Conservation (phyloP, 2,888 invertebrate genomes). For the Pilophorus perplexus region DNA sequence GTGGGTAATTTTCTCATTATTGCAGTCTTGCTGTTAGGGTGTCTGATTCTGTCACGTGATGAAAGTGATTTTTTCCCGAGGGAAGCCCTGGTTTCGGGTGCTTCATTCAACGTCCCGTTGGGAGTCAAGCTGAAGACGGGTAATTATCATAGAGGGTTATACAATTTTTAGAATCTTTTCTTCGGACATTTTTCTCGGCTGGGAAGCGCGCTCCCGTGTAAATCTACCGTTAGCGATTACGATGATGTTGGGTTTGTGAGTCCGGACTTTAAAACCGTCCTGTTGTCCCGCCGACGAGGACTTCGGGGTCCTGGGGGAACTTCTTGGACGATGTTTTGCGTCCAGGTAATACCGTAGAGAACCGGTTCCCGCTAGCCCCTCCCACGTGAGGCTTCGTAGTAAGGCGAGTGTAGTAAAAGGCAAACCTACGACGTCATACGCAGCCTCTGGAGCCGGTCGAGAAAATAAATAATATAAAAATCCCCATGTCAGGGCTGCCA, state of each 20-base stretch:
- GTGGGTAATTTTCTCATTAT: too few species aligned
- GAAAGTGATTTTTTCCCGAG: too few species aligned
- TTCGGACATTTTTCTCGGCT: background rate
- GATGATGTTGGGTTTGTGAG: too few species aligned
- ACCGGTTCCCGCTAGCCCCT: constrained; percentile 10
- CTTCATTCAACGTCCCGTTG: too few species aligned
- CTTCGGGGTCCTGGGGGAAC: background rate
- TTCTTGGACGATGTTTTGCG: background rate
- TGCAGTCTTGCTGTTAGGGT: too few species aligned
- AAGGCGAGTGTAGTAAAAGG: constrained; percentile 20
- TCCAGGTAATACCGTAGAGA: background rate
- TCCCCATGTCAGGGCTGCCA: constrained; percentile 3
- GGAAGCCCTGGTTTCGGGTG: too few species aligned
- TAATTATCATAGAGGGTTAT: too few species aligned
- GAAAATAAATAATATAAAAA: background rate
- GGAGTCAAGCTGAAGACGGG: too few species aligned
- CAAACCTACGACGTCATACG: constrained; percentile 9
- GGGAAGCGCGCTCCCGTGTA: background rate
- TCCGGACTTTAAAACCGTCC: too few species aligned
- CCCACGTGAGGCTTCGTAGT: constrained; percentile 29
- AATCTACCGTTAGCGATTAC: constrained; percentile 2
- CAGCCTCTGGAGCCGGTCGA: background rate
- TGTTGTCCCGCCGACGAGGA: too few species aligned
- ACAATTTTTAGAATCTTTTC: too few species aligned
- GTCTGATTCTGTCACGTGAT: too few species aligned